Conservation (phyloP, 2,888 invertebrate species). For the Emmelina monodactyla region DNA sequence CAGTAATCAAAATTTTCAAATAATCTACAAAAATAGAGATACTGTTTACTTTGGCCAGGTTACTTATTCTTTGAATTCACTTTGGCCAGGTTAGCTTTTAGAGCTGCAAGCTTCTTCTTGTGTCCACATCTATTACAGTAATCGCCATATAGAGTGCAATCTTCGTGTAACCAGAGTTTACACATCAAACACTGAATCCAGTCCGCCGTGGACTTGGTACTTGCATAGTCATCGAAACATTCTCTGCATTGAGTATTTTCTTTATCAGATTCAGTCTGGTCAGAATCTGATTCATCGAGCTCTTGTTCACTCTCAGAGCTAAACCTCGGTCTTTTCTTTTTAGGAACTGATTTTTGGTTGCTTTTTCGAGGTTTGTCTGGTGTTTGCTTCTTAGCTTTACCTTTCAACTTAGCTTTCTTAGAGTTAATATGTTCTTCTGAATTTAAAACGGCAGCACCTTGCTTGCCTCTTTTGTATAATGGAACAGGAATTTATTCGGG, state of each 20-base stretch:
- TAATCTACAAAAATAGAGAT: slow-evolving; percentile 10
- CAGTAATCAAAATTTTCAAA: slow-evolving; percentile 5
- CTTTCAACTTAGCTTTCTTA: slow-evolving; percentile 13
- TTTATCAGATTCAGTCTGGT: slow-evolving; percentile 6
- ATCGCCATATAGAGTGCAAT: slow-evolving; percentile 15
- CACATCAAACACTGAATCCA: slow-evolving; percentile 16
- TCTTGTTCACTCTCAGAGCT: slow-evolving; percentile 7
- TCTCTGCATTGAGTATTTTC: slow-evolving; percentile 10
- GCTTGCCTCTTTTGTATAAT: slow-evolving; percentile 15
- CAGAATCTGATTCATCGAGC: slow-evolving; percentile 7
- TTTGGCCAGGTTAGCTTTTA: slow-evolving; percentile 11
- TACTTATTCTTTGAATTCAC: slow-evolving; percentile 11
- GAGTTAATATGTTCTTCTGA: slow-evolving; percentile 12
- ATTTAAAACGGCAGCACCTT: slow-evolving; percentile 11
- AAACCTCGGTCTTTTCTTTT: slow-evolving; percentile 7
- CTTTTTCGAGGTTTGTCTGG: slow-evolving; percentile 11
- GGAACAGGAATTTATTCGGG: slow-evolving; percentile 14
- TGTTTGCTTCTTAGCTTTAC: slow-evolving; percentile 11
- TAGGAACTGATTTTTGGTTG: slow-evolving; percentile 4
- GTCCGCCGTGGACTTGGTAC: slow-evolving; percentile 13
- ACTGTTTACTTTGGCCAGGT: slow-evolving; percentile 6
- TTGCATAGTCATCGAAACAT: slow-evolving; percentile 13
- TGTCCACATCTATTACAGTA: slow-evolving; percentile 13
- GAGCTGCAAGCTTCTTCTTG: slow-evolving; percentile 9
- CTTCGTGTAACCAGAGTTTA: slow-evolving; percentile 14